phyloP scores from a whole-genome alignment of 1,140 invertebrate species.

The Delia radicum region DNA sequence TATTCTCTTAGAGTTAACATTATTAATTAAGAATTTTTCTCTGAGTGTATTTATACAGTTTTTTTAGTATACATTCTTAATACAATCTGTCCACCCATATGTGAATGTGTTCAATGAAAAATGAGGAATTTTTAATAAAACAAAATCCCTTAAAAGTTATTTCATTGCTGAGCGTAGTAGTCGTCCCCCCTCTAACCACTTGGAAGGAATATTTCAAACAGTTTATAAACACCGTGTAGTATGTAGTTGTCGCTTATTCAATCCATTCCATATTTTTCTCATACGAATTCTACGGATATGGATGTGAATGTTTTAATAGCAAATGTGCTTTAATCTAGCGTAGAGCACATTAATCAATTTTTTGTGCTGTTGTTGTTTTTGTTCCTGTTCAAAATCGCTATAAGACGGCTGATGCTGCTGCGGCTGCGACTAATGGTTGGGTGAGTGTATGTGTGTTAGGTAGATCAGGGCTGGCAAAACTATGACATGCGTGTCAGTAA shows the following conservation, averaged over 20 bases:
- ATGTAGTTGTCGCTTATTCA: background rate
- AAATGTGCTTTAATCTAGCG: conserved; percentile 15
- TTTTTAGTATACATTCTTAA: background rate
- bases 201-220: background rate
- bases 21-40: too few species aligned
- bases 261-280: background rate
- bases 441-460: background rate
- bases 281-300: background rate
- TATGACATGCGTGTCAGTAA: background rate
- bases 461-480: background rate
- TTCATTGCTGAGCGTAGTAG: background rate
- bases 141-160: background rate
- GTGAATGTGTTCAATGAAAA: background rate
- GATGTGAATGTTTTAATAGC: background rate
- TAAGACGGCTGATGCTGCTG: background rate
- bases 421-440: background rate
- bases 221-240: background rate
- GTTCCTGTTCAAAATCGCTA: background rate
- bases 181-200: background rate
- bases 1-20: too few species aligned
- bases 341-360: conserved; percentile 21
- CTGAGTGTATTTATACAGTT: background rate
- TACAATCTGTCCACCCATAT: background rate
- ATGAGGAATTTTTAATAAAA: background rate
- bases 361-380: background rate